Base-by-base conservation (phyloP, 2,888 invertebrate species). In the Neoscelio sp. region DNA sequence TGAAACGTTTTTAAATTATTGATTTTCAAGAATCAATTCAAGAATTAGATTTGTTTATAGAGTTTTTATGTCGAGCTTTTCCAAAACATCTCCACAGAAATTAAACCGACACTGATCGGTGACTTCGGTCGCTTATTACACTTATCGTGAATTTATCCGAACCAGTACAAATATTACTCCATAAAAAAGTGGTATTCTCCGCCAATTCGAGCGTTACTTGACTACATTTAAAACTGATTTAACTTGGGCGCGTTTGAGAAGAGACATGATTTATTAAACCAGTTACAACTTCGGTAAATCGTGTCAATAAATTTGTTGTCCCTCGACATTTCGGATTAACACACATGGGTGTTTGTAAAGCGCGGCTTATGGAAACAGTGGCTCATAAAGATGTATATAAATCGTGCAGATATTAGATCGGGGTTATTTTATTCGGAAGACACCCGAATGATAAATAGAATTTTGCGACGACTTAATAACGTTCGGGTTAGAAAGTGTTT, bases 171-270 rank as follows among this genome's bases (percentile, higher is more conserved):
- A n/a, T 52, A 33, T 52, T 52, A 26, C 17, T 52, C 33, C 33
- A 26, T 48, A 38, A 38, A 12, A 35, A 26, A 38, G 7, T 7
- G 17, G 8, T 38, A 65, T 65, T 67, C 54, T 54, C 44, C 54
- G 54, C 30, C 46, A 68, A 40, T 68, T 68, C 38, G 33, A 18
- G 23, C 54, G 35, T 20, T 15, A 67, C 54, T 54, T 56, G 68
- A 56, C 42, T 52, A 17, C 46, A 68, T 68, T 68, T 68, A 68
- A 67, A 68, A 68, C 54, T 56, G 56, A 68, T 48, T 68, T 44
- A 54, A 68, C 68, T 68, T 68, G 35, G 13, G 15, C 30, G 33
- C 42, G 42, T 65, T 20, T 54, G 38, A 23, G 6, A n/a, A n/a
- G 40, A 48, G 40, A 20, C 58, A 17, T 40, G 46, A 58, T 70